Conservation (phyloP, 2,113 vertebrate genomes). For the Sminthopsis crassicaudata region DNA sequence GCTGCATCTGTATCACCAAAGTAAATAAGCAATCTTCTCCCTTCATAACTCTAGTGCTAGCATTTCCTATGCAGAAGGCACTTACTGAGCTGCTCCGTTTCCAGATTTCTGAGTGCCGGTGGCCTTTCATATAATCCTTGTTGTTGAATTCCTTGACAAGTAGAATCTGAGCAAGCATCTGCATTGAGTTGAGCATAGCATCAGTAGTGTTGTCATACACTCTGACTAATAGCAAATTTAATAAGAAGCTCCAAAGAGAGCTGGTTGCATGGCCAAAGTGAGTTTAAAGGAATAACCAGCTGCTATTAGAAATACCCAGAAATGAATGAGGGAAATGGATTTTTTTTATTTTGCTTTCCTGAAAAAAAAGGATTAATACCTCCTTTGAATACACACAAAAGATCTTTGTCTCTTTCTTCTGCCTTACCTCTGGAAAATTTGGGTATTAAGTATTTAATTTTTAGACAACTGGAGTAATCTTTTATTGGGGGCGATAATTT, state of each 20-base stretch:
- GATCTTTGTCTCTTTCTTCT: background rate
- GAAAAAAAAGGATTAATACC: background rate
- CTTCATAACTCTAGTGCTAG: background rate
- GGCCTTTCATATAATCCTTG: constrained; percentile 29
- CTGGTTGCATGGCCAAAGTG: background rate
- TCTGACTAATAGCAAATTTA: constrained; percentile 23
- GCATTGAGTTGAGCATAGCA: background rate
- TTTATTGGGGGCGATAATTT: background rate
- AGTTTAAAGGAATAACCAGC: background rate
- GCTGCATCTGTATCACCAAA: constrained; percentile 44
- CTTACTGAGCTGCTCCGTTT: constrained; percentile 29
- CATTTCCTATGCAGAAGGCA: constrained; percentile 8
- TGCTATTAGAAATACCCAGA: background rate
- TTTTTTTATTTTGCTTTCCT: background rate
- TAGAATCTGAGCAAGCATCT: constrained; percentile 9
- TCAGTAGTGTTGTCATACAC: background rate
- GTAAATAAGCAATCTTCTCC: constrained; percentile 39
- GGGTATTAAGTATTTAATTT: constrained; percentile 35
- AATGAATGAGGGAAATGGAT: background rate
- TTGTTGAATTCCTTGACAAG: constrained; percentile 49
- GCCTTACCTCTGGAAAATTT: constrained; percentile 4
- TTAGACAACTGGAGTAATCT: constrained; percentile 25
- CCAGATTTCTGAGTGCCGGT: constrained; percentile 51
- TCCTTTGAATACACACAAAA: background rate
- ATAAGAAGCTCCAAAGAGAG: constrained; percentile 23